Conservation (phyloP, 2,113 vertebrate species). For the Catharus bicknelli region DNA sequence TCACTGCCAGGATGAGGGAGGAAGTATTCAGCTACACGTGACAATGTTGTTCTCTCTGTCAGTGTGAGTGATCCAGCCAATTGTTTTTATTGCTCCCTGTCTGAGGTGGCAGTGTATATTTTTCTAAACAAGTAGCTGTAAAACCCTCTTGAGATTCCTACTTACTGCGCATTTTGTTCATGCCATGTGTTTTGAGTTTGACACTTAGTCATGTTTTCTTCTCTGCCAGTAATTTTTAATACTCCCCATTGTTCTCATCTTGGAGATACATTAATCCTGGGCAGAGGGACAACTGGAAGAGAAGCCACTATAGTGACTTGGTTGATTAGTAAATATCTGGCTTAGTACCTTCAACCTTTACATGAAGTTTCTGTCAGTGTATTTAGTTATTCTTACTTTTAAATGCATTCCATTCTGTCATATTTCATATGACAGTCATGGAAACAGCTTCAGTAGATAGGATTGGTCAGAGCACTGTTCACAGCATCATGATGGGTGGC, state of each 20-base stretch:
- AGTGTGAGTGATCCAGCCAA: not conserved
- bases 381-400: not conserved
- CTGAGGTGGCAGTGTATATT: not conserved
- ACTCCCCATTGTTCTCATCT: not conserved
- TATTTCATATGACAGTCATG: not conserved
- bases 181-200: not conserved
- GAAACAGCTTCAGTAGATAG: not conserved
- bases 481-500: not conserved
- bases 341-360: not conserved
- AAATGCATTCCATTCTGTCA: not conserved
- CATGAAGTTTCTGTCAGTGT: not conserved
- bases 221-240: not conserved
- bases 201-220: not conserved
- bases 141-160: not conserved
- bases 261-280: not conserved
- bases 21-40: not conserved
- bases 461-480: not conserved
- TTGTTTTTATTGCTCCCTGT: not conserved
- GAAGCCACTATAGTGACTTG: not conserved
- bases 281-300: not conserved
- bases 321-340: not conserved
- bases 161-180: not conserved
- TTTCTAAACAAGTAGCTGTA: slow-evolving; percentile 1
- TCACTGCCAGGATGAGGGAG: not conserved
- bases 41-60: not conserved